A percentile compares a stretch with the other conserved stretches of the same genome.
Conservation (phyloP, 2,888 invertebrate species). For the Drosophila hamatofila region DNA sequence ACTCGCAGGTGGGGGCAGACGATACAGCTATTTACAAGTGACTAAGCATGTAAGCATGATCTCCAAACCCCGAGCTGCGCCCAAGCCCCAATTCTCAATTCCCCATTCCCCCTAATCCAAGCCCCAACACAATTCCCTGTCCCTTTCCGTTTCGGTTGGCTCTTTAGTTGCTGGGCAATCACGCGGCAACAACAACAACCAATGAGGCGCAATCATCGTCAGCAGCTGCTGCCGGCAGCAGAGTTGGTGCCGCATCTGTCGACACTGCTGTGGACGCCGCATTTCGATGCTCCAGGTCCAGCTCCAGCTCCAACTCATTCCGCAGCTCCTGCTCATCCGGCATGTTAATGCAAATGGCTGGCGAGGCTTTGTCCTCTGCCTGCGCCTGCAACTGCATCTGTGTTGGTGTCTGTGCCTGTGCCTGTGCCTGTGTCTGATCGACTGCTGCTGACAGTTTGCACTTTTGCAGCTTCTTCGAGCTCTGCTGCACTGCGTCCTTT, state of each 20-base stretch:
- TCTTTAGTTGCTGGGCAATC: constrained; percentile 69
- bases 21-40: constrained; percentile 66
- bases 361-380: constrained; percentile 48
- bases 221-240: constrained; percentile 71
- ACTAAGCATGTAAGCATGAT: constrained; percentile 63
- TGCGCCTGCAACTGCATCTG: constrained; percentile 36
- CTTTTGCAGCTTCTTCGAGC: constrained; percentile 70
- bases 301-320: constrained; percentile 25
- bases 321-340: constrained; percentile 56
- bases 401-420: not conserved
- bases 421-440: constrained; percentile 17
- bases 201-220: constrained; percentile 77
- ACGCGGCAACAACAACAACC: constrained; percentile 77
- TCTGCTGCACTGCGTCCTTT: constrained; percentile 70
- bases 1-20: constrained; percentile 42
- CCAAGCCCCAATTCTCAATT: not conserved
- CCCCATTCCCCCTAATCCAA: not conserved
- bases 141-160: not conserved
- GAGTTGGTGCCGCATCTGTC: constrained; percentile 54
- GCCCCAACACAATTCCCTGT: constrained; percentile 2
- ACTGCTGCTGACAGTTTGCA: constrained; percentile 75
- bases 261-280: constrained; percentile 39
- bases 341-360: constrained; percentile 79
- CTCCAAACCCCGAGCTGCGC: constrained; percentile 13
- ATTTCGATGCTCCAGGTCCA: constrained; percentile 34